Evolutionary conservation across 2,888 invertebrate genomes (phyloP).

Genomic region (Sussaba pulchella): DNA sequence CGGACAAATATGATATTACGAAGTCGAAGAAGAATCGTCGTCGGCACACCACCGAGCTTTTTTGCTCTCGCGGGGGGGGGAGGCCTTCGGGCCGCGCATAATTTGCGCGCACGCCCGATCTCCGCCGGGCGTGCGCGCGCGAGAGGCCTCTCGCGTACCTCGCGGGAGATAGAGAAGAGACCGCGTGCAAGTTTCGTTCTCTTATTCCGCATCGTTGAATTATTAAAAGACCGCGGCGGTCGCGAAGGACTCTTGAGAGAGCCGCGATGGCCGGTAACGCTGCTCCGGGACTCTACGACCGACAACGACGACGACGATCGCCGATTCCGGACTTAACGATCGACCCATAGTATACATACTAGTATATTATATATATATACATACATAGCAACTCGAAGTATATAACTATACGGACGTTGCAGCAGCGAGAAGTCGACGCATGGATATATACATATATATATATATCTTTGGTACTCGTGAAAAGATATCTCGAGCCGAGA

Average conservation of each 20-base stretch:
- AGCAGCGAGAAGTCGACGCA: constrained; percentile 23
- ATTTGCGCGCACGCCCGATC: constrained; percentile 59
- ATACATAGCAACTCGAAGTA: neutral
- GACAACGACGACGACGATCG: constrained; percentile 46
- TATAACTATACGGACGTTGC: constrained; percentile 23
- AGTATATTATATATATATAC: constrained; percentile 11
- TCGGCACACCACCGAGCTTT: constrained; percentile 44
- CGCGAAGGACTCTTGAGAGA: constrained; percentile 40
- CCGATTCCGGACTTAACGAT: constrained; percentile 68
- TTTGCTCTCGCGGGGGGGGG: constrained; percentile 45
- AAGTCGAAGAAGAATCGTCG: constrained; percentile 46
- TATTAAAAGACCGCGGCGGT: constrained; percentile 72
- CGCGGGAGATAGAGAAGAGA: constrained; percentile 35
- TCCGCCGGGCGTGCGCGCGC: constrained; percentile 36
- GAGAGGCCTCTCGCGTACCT: too few relatives aligned
- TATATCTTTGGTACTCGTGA: neutral
- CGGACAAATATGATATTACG: constrained; percentile 59
- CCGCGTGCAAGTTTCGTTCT: constrained; percentile 61
- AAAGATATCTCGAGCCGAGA: constrained; percentile 53
- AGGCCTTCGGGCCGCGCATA: constrained; percentile 51
- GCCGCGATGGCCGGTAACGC: constrained; percentile 43
- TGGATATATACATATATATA: constrained; percentile 11
- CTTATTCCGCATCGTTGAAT: constrained; percentile 72
- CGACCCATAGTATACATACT: constrained; percentile 52
- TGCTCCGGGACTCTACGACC: constrained; percentile 16